Base-by-base conservation (phyloP, 2,113 vertebrate species). In the Cisticola juncidis region DNA sequence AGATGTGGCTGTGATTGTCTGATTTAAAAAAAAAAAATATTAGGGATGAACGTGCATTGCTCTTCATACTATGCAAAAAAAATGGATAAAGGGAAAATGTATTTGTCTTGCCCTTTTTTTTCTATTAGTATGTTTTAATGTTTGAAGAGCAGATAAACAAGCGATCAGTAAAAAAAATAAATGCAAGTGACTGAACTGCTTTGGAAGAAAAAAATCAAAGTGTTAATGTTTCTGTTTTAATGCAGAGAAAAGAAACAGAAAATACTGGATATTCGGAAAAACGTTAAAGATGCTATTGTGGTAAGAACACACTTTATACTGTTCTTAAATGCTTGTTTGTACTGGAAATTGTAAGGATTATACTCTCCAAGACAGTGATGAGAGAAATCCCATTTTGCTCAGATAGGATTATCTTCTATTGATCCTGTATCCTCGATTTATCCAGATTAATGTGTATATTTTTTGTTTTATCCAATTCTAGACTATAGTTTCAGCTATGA, bases 261-360 rank as follows among this genome's bases (percentile, higher is more conserved):
- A 98, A 99, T 99, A 96, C 98, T 99, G 98, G 99, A 99, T 98
- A 99, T 99, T 98, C 98, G 99, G 98, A 99, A 99, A 99, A 99
- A 99, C 97, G 99, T 99, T 97, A 99, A 99, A 98, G 99, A 99
- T 98, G 99, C 99, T 81, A 99, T 99, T 97, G 99, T 99, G 99
- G 99, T 99, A 98, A 99, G 99, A 97, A 94, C 26, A 81, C 24
- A 42, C 85, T 92, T 92, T 97, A 77, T 96, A 60, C 76, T 96
- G 77, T 83, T 82, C 90, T 90, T 87, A 71, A 92, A 88, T 91
- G 56, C 58, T 91, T 80, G 77, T 76, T 40, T 77, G 69, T 91
- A 38, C 60, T 96, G 79, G 69, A 95, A 96, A 61, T 53, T 12
- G 57, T 73, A 65, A 69, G 51, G 56, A 58, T 74, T 83, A 51